Evolutionary conservation across 1,140 invertebrate species (phyloP).

Genomic region (Drosophila truncata): DNA sequence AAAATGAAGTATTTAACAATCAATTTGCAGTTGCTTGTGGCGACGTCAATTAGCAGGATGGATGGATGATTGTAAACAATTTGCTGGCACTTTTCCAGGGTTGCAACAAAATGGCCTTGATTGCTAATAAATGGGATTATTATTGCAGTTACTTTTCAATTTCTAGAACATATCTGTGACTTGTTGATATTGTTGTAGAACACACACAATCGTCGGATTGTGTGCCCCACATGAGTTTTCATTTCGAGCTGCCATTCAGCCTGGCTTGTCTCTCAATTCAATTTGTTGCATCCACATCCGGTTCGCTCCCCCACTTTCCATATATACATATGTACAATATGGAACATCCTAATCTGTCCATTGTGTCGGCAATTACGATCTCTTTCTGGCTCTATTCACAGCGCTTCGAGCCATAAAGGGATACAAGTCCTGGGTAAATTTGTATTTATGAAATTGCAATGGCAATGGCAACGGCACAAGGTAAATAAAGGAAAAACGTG

Average conservation of each 20-base stretch:
- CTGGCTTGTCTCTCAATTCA: slow-evolving; percentile 39
- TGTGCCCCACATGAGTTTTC: slow-evolving; percentile 29
- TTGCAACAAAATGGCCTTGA: slow-evolving; percentile 20
- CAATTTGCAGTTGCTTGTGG: slow-evolving; percentile 13
- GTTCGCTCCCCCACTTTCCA: background rate
- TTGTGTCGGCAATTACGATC: slow-evolving; percentile 49
- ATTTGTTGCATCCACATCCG: slow-evolving; percentile 39
- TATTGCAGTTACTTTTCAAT: slow-evolving; percentile 33
- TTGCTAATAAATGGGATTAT: slow-evolving; percentile 32
- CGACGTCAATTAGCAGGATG: slow-evolving; percentile 12
- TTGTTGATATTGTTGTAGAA: slow-evolving; percentile 33
- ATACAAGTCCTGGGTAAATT: background rate
- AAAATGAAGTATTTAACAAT: slow-evolving; percentile 33
- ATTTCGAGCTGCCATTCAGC: slow-evolving; percentile 39
- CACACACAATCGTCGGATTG: slow-evolving; percentile 15
- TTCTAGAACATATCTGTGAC: slow-evolving; percentile 30
- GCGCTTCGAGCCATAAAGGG: background rate
- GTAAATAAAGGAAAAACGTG: slow-evolving; percentile 25
- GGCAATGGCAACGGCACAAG: slow-evolving; percentile 2
- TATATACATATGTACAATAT: background rate
- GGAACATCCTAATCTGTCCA: slow-evolving; percentile 28
- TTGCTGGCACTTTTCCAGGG: slow-evolving; percentile 3
- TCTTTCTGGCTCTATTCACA: slow-evolving; percentile 25
- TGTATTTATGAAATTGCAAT: slow-evolving; percentile 34
- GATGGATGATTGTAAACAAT: slow-evolving; percentile 23